Evolutionary conservation across 2,113 vertebrate genomes (phyloP).

Genomic region (Planiliza haematocheilus): DNA sequence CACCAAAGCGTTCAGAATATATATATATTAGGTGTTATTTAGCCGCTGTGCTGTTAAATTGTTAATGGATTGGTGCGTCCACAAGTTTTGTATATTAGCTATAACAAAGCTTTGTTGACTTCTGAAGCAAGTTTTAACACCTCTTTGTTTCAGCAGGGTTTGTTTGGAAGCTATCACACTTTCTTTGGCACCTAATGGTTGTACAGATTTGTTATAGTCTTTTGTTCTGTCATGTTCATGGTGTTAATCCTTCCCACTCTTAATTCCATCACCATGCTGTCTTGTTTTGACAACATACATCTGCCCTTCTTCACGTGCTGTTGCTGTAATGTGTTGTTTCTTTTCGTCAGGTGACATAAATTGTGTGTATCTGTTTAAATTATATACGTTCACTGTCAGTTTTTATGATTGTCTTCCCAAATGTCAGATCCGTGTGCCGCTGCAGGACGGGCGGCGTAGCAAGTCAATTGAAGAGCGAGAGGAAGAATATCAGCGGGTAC

Average conservation of each 20-base stretch:
- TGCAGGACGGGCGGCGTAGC: slow-evolving; percentile 98
- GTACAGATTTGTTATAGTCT: slow-evolving; percentile 15
- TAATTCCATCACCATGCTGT: slow-evolving; percentile 7
- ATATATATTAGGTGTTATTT: too few relatives aligned
- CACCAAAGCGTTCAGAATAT: too few relatives aligned
- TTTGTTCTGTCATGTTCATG: slow-evolving; percentile 18
- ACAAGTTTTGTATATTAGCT: too few relatives aligned
- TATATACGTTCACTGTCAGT: background rate
- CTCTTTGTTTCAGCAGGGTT: slow-evolving; percentile 10
- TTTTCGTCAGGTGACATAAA: background rate
- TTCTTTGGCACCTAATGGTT: slow-evolving; percentile 7
- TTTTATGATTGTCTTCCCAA: slow-evolving; percentile 17
- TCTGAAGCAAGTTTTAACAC: slow-evolving; percentile 13
- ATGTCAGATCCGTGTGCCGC: slow-evolving; percentile 95
- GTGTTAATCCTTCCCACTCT: slow-evolving; percentile 31
- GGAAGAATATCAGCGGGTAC: slow-evolving; percentile 97
- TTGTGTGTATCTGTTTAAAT: background rate
- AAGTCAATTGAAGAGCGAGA: slow-evolving; percentile 99
- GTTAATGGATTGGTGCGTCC: too few relatives aligned
- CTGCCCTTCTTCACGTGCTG: slow-evolving; percentile 10
- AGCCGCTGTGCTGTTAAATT: too few relatives aligned
- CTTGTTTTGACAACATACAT: slow-evolving; percentile 47
- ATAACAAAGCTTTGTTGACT: background rate
- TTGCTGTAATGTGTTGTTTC: slow-evolving; percentile 31
- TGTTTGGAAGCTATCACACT: slow-evolving; percentile 15